Evolutionary conservation across 2,797 vertebrate species (phyloP).

Genomic region (Morelia viridis): DNA sequence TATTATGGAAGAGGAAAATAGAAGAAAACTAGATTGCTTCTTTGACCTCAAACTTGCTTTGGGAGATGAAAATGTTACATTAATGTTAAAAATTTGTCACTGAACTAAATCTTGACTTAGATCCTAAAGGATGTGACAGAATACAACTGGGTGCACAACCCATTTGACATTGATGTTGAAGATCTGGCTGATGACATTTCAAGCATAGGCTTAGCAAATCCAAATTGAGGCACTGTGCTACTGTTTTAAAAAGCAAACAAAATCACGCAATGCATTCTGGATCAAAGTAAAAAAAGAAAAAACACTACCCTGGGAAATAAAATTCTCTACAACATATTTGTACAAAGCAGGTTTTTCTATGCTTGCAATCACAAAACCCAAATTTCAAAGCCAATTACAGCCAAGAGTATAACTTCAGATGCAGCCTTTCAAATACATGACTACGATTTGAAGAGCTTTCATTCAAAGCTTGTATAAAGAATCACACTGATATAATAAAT

Average conservation of each 20-base stretch:
- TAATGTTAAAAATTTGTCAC: neutral
- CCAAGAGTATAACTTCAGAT: no score
- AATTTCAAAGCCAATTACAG: no score
- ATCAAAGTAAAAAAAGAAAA: neutral
- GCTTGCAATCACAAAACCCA: no score
- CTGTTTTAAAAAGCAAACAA: neutral
- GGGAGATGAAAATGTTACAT: no score
- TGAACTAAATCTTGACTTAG: neutral
- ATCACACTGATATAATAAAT: no score
- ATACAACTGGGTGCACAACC: neutral
- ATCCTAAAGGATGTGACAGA: neutral
- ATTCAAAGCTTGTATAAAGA: no score
- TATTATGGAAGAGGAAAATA: no score
- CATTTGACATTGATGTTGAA: neutral
- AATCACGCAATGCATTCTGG: neutral
- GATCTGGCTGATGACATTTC: neutral
- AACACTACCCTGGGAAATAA: neutral
- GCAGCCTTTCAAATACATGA: no score
- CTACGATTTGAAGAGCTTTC: no score
- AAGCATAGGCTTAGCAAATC: neutral
- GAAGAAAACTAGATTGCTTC: no score
- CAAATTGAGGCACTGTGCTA: neutral
- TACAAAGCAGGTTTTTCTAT: no score
- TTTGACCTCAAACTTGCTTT: no score
- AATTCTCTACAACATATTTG: neutral